Percentiles rank a stretch among this genome's conserved stretches.
phyloP scores from a whole-genome alignment of 1,140 invertebrate species.

The Drosophila bocqueti region DNA sequence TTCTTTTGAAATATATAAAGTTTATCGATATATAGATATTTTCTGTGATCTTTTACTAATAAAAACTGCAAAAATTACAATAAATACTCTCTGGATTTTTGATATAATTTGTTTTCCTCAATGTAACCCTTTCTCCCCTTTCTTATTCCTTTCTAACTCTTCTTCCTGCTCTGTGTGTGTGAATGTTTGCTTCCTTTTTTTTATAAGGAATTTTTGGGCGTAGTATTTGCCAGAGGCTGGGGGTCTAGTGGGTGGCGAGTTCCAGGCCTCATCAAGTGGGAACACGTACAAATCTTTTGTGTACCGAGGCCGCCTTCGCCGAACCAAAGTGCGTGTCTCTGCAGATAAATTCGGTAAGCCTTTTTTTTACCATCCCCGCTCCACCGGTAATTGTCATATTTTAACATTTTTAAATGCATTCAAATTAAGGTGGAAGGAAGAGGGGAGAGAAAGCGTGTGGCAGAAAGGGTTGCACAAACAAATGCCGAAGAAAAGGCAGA shows the following conservation, averaged over 20 bases:
- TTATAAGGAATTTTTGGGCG: constrained; percentile 48
- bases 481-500: constrained; percentile 22
- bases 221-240: constrained; percentile 24
- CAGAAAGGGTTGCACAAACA: constrained; percentile 70
- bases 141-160: constrained; percentile 12
- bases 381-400: constrained; percentile 66
- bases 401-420: constrained; percentile 84
- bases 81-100: not conserved
- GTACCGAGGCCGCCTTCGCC: constrained; percentile 36
- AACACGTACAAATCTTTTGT: constrained; percentile 83
- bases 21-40: not conserved
- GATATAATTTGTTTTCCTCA: not conserved
- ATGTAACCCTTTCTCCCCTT: constrained; percentile 4
- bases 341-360: constrained; percentile 48
- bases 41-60: not conserved
- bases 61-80: not conserved
- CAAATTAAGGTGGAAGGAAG: constrained; percentile 60
- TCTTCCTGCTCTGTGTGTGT: not conserved
- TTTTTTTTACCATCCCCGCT: constrained; percentile 2
- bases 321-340: constrained; percentile 60
- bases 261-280: constrained; percentile 67
- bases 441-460: constrained; percentile 8
- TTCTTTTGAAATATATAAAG: not conserved
- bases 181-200: not conserved
- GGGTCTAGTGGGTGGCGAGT: constrained; percentile 5